These are phyloP conservation scores for Pammene fasciana DNA, from an alignment of 2,888 invertebrate genomes.

Conservation along the genomic window DNA sequence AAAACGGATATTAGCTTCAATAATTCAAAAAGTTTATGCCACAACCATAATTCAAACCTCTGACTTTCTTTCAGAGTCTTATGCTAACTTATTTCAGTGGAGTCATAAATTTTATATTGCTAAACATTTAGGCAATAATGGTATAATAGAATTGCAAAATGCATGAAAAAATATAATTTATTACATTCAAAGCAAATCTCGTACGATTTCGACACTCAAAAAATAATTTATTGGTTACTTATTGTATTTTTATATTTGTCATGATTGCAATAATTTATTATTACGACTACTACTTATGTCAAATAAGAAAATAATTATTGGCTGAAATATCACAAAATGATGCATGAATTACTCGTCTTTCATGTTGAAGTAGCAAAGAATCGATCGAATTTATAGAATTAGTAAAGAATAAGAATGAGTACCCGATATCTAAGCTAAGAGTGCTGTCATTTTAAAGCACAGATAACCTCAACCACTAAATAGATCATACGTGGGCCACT, in stretches of 20 bases:
- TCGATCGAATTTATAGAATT: too few species aligned
- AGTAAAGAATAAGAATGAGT: too few species aligned
- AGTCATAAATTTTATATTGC: conserved; percentile 25
- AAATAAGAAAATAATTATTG: too few species aligned
- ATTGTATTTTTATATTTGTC: not conserved
- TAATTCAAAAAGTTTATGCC: conserved; percentile 31
- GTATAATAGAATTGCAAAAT: not conserved
- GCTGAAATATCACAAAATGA: too few species aligned
- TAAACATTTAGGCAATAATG: not conserved
- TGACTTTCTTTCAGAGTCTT: conserved; percentile 1
- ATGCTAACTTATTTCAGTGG: conserved; percentile 7
- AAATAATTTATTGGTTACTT: not conserved
- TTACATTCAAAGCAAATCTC: not conserved
- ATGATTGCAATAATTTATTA: not conserved
- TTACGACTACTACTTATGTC: too few species aligned
- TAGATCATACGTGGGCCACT: too few species aligned
- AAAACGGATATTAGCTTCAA: conserved; percentile 19
- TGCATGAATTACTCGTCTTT: too few species aligned
- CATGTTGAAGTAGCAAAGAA: too few species aligned
- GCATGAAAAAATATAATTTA: not conserved
- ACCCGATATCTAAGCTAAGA: too few species aligned
- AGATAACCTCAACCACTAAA: too few species aligned
- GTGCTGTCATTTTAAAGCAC: too few species aligned
- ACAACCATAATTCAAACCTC: conserved; percentile 13
- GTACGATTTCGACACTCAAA: not conserved